Base-by-base conservation (phyloP, 2,113 vertebrate genomes). In the Nannospalax galili region DNA sequence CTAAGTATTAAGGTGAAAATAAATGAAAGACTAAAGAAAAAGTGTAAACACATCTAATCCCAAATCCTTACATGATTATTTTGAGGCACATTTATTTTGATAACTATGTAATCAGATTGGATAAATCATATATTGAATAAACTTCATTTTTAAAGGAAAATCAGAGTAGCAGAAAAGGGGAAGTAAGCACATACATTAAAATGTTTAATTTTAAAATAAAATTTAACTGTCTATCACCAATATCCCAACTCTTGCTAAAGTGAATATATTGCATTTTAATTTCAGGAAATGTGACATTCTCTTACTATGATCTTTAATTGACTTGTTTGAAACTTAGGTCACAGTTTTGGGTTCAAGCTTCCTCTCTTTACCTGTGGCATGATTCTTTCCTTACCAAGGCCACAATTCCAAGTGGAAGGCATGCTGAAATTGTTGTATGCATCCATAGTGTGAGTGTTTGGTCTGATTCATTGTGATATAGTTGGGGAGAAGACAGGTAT, bases 21-120 rank as follows among this genome's bases (percentile, higher is more conserved):
- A 77, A 17, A 81, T 77, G 35, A 26, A 84, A 30, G 81, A 70
- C n/a, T 56, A 62, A 91, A 16, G 28, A 72, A 73, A 85, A 70
- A 62, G 35, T 40, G 37, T 3, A 74, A 84, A 80, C 26, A 84
- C 10, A 45, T 73, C 40, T 58, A 30, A 45, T 78, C 35, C 45
- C 45, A 91, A 74, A 78, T 70, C 24, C 37, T 77, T 91, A 89
- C 37, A 22, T 58, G 42, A 58, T 48, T 93, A 82, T 91, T 88
- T 84, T 82, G 69, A 95, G 65, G 45, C 93, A 0, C 9, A 77
- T 91, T 95, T 88, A 48, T 56, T 80, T 26, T 95, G 86, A 86
- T 67, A 94, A 96, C 77, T 84, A 37, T 73, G 32, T 32, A 80
- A 84, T 86, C 86, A 69, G 60, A 28, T 70, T 67, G 52, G 28